Base-by-base conservation (phyloP, 1,140 invertebrate genomes). In the Cataglyphis hispanica region DNA sequence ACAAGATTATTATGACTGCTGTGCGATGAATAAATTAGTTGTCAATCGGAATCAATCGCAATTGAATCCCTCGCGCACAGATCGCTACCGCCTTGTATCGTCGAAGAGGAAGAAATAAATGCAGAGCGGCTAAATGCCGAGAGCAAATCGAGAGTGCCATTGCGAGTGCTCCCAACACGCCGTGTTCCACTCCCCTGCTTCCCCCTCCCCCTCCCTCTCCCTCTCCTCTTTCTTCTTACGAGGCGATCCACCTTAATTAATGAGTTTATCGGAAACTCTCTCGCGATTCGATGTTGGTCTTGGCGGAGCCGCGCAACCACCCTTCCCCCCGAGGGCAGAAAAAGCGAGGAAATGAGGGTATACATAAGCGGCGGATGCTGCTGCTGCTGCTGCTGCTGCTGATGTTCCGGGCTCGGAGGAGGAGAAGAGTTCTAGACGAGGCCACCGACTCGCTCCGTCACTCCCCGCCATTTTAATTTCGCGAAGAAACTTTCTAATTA, bases 401-500 rank as follows among this genome's bases (percentile, higher is more conserved):
- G 74, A 76, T 64, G 74, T 37, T 27, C 56, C 37, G 72, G 58
- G 50, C 64, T 60, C 67, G 86, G 60, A 83, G 78, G 50, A 60
- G 37, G 50, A 50, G 46, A 50, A 50, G 46, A 50, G 66, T 22
- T 81, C 66, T 58, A 83, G 78, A 85, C 86, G 86, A 87, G 84
- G 90, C 88, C 85, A 86, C 85, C 85, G 86, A 84, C 90, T 91
- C 88, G 88, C 93, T 92, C 91, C 91, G 91, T 94, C 92, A 93
- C 93, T 93, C 91, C 88, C 87, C 93, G 93, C 93, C 93, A 95
- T 95, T 95, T 95, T 95, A 95, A 95, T 95, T 95, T 95, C 92
- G 90, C 92, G 89, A 93, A 93, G 93, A 95, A 95, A 95, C 95
- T 95, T 95, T 95, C 95, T 95, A 95, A 95, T 95, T 95, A 95